Conservation (phyloP, 1,140 invertebrate species). For the Zaprionus gabonicus region DNA sequence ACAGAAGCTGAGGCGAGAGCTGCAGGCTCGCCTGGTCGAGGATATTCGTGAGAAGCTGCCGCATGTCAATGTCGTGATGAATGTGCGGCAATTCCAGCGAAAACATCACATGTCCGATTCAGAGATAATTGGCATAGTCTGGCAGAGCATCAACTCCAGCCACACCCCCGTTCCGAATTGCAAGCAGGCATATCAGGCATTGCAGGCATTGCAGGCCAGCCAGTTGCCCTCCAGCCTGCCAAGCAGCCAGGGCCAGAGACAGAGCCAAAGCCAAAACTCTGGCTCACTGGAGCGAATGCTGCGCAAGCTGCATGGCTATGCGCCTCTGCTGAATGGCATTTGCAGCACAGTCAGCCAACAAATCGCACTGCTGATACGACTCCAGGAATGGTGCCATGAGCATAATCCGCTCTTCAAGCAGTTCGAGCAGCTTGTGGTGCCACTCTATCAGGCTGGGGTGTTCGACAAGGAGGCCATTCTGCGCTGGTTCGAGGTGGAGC, state of each 20-base stretch:
- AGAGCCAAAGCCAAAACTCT: not conserved
- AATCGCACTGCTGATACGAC: constrained; percentile 15
- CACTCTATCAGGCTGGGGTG: constrained; percentile 26
- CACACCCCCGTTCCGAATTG: not conserved
- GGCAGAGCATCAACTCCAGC: constrained; percentile 19
- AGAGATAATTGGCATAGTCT: constrained; percentile 35
- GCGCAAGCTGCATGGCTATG: constrained; percentile 24
- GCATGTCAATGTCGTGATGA: constrained; percentile 8
- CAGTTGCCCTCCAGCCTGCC: not conserved
- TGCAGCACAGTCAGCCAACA: constrained; percentile 30
- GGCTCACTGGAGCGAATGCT: constrained; percentile 11
- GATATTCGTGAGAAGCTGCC: constrained; percentile 29
- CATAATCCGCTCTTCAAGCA: constrained; percentile 23
- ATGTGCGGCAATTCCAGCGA: constrained; percentile 31
- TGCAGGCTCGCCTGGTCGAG: constrained; percentile 20
- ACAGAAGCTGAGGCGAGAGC: not conserved
- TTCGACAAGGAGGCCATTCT: constrained; percentile 33
- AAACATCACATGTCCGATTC: constrained; percentile 33
- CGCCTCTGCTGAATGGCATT: constrained; percentile 27
- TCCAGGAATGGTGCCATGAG: constrained; percentile 41
- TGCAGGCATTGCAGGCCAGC: not conserved
- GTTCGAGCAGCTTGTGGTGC: constrained; percentile 20
- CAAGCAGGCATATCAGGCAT: not conserved
- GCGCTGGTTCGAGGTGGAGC: constrained; percentile 35
- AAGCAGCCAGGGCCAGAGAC: not conserved